These are phyloP conservation scores for Leptarthrus brevirostris DNA, from an alignment of 2,888 invertebrate genomes.

Conservation along the genomic window DNA sequence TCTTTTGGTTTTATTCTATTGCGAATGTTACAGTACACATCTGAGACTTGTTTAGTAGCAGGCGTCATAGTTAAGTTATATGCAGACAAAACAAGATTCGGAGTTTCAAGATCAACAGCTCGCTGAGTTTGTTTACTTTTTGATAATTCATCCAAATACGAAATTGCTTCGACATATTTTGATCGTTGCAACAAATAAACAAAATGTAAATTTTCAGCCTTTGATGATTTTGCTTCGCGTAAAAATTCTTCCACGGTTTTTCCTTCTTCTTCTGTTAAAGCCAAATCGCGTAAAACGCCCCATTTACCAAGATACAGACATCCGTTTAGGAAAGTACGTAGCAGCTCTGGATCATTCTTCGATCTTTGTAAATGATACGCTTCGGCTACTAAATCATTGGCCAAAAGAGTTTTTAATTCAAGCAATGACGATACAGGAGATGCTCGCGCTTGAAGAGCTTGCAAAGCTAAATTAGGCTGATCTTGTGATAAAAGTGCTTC, in stretches of 20 bases:
- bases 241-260: constrained; percentile 61
- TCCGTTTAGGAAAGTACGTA: constrained; percentile 61
- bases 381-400: constrained; percentile 63
- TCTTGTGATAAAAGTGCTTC: constrained; percentile 60
- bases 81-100: constrained; percentile 62
- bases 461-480: constrained; percentile 59
- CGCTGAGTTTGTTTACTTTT: constrained; percentile 54
- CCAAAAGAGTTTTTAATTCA: constrained; percentile 61
- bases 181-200: constrained; percentile 63
- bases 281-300: constrained; percentile 61
- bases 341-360: constrained; percentile 59
- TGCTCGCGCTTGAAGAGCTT: constrained; percentile 60
- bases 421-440: constrained; percentile 59
- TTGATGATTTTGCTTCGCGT: constrained; percentile 57
- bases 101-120: constrained; percentile 58
- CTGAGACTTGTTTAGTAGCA: constrained; percentile 61
- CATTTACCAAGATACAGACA: constrained; percentile 61
- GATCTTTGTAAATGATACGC: constrained; percentile 64
- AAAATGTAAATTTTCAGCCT: constrained; percentile 62
- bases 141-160: constrained; percentile 63
- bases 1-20: constrained; percentile 57
- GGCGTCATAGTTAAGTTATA: constrained; percentile 65
- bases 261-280: constrained; percentile 62
- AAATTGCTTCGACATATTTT: constrained; percentile 65
- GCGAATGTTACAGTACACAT: constrained; percentile 62